Evolutionary conservation across 2,113 vertebrate species (phyloP), one percentile per base, ranked within the genome.

Genomic region (Sialia sialis): DNA sequence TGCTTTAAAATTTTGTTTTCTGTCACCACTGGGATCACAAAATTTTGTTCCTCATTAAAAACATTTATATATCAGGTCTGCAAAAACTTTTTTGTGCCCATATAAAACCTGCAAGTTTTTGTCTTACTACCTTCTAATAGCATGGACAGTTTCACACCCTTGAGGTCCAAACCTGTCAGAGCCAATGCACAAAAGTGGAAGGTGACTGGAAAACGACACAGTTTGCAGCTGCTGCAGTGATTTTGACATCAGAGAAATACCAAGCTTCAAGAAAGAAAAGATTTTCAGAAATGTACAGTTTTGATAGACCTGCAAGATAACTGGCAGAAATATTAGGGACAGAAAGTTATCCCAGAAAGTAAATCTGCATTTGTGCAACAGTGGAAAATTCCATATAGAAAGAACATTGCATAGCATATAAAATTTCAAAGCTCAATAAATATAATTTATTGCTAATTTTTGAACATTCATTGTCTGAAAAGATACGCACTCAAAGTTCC

Each of bases 1-100:
- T 69, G 27, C 41, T 95, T 97, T 90, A 93, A 96, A 81, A 72
- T 77, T 55, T 76, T 90, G 49, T 88, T 60, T 95, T 38, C 16
- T 63, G 56, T 79, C 56, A 84, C 87, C 62, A 56, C 43, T 69
- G 27, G 32, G 48, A 95, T 89, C 72, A 83, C 48, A 81, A 85
- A 69, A 89, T 87, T 95, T 69, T 95, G 32, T 51, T 97, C 73
- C 54, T 90, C 30, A 58, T 87, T n/a, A 27, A 32, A 86, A 81
- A 32, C 23, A 20, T 9, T 16, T 79, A 32, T 80, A 52, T 52
- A 85, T 66, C 11, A 77, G 44, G 77, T 66, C 68, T 79, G 62
- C 9, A 80, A 86, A 92, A 89, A 49, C 7, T 69, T 84, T 73
- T 39, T 80, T 27, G 4, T 56, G 39, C 9, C 10, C 21, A 41